Conservation (phyloP, 2,113 vertebrate genomes). For the Gorilla gorilla region DNA sequence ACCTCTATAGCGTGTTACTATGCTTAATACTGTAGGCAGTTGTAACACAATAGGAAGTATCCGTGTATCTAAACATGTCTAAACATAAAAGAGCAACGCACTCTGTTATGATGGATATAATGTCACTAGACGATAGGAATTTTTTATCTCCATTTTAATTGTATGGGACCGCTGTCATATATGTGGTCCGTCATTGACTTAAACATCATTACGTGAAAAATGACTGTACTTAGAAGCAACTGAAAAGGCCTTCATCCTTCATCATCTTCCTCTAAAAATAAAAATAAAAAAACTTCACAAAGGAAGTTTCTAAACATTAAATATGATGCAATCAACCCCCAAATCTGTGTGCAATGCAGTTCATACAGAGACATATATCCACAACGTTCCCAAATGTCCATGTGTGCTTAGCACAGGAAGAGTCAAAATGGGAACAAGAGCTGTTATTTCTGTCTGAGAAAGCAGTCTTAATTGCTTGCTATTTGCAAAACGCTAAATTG, state of each 20-base stretch:
- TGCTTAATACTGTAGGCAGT: background rate
- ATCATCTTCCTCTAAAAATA: background rate
- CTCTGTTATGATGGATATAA: background rate
- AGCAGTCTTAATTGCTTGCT: background rate
- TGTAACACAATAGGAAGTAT: background rate
- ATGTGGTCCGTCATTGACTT: background rate
- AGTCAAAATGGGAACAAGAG: slow-evolving; percentile 57
- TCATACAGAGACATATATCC: slow-evolving; percentile 54
- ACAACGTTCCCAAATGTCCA: slow-evolving; percentile 58
- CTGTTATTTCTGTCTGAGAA: slow-evolving; percentile 18
- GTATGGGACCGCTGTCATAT: background rate
- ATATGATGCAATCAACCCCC: slow-evolving; percentile 58
- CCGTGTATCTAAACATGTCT: background rate
- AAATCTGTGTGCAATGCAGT: slow-evolving; percentile 63
- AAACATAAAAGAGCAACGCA: background rate
- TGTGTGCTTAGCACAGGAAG: slow-evolving; percentile 32
- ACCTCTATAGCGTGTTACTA: background rate
- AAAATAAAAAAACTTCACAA: slow-evolving; percentile 67
- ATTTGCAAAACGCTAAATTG: slow-evolving; percentile 35
- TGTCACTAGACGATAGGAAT: background rate
- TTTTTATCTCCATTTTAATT: background rate
- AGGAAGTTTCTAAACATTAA: slow-evolving; percentile 75
- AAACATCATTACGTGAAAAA: background rate
- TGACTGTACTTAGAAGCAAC: slow-evolving; percentile 53
- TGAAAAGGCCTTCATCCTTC: slow-evolving; percentile 45